Evolutionary conservation across 2,113 vertebrate species (phyloP), one percentile per base, ranked within the genome.

Genomic region (Cottus gobio): DNA sequence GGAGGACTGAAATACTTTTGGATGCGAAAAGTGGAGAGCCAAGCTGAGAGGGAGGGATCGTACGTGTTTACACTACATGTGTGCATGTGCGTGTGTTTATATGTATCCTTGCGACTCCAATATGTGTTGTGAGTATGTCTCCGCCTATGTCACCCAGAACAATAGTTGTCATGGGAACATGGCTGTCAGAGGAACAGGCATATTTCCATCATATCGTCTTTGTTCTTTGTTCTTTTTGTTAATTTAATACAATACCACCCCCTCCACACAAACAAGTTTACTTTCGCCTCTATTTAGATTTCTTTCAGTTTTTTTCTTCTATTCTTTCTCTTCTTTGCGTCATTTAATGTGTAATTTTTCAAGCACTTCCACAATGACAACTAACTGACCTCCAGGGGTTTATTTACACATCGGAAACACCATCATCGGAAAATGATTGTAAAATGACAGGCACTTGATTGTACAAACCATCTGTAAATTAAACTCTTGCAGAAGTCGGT

Each of bases 151-250:
- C 88, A 87, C 85, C 86, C 66, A 64, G 68, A 84, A 87, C 64
- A 78, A 85, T 77, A 75, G 86, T 90, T 87, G 90, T 91, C 91
- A 88, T 88, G 91, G 91, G 91, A 92, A 91, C 87, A 28, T 71
- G 60, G 58, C 77, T 92, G 86, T 92, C 89, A 89, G 84, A 90
- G 84, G 88, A 90, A 84, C 71, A 89, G 85, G 30, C 87, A 84
- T 54, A 89, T 88, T 89, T 90, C 84, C 75, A 87, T 89, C 87
- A 81, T 30, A 42, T 3, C 7, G 74, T 61, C 79, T 91, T 87
- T 88, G 80, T 84, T 83, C 74, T 85, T 80, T 79, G 82, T 84
- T 83, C 75, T 85, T 80, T 75, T 75, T 71, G 62, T 76, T 88
- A 86, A 87, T 90, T 42, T 80, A 76, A 82, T 61, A 82, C 83